These are phyloP conservation scores for Apotomis capreana DNA, from an alignment of 2,888 invertebrate genomes.

Conservation along the genomic window DNA sequence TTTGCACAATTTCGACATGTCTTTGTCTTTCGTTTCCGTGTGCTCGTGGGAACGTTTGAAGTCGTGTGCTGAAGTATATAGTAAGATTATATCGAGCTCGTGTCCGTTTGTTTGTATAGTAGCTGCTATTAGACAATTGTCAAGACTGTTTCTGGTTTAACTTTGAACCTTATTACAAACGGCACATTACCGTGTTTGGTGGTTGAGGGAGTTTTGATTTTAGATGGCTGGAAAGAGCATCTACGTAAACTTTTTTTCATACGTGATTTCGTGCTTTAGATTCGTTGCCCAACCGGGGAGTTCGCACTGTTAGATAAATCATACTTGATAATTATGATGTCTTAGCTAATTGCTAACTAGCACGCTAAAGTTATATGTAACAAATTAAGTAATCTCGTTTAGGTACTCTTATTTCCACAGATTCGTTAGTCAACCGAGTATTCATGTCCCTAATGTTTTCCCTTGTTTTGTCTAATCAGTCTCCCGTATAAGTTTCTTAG, in stretches of 20 bases:
- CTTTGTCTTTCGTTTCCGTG: conserved; percentile 43
- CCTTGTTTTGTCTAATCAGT: too few species aligned
- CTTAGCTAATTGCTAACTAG: background rate
- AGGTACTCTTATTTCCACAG: background rate
- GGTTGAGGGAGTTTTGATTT: conserved; percentile 1
- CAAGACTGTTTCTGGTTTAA: background rate
- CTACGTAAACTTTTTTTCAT: conserved; percentile 15
- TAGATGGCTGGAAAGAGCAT: conserved; percentile 7
- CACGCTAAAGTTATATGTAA: too few species aligned
- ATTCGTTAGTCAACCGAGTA: background rate
- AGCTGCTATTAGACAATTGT: conserved; percentile 22
- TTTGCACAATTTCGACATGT: conserved; percentile 47
- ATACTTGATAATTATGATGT: background rate
- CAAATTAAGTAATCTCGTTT: too few species aligned
- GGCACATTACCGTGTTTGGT: background rate
- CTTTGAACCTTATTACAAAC: background rate
- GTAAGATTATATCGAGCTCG: conserved; percentile 36
- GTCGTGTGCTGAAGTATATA: conserved; percentile 30
- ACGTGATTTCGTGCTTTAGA: conserved; percentile 17
- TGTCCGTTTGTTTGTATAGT: conserved; percentile 34
- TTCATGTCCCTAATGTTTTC: too few species aligned
- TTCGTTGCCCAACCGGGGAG: background rate
- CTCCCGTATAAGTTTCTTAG: background rate
- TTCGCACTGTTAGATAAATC: background rate
- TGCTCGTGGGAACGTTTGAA: conserved; percentile 47